Percentiles rank a stretch among this genome's conserved stretches.
phyloP scores from a whole-genome alignment of 2,113 vertebrate genomes.

The Cinclus mexicanus region DNA sequence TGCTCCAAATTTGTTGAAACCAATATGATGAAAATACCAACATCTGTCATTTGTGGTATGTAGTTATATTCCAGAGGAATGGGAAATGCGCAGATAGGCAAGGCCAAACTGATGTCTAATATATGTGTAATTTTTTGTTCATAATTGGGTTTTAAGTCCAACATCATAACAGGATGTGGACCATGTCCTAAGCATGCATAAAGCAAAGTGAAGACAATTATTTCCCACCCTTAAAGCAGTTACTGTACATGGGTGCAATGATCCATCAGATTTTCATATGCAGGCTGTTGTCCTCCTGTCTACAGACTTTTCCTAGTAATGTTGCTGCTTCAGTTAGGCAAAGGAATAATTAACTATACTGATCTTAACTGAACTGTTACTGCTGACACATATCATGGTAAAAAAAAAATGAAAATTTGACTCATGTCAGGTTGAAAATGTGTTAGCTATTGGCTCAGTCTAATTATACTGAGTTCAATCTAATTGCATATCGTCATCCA shows the following conservation, averaged over 20 bases:
- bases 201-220: background rate
- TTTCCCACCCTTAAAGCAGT: background rate
- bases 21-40: background rate
- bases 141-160: background rate
- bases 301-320: background rate
- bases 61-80: background rate
- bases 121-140: background rate
- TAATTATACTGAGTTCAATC: background rate
- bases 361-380: background rate
- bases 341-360: background rate
- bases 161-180: background rate
- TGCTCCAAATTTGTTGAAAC: background rate
- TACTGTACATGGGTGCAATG: background rate
- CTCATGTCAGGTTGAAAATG: background rate
- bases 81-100: background rate
- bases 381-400: background rate
- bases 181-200: background rate
- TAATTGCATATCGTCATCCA: background rate
- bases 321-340: background rate
- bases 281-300: background rate
- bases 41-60: background rate
- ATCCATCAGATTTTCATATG: background rate
- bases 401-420: constrained; percentile 1
- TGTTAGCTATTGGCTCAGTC: background rate
- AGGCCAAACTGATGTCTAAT: background rate